Evolutionary conservation across 2,113 vertebrate species (phyloP).

Genomic region (Dasyornis broadbenti): DNA sequence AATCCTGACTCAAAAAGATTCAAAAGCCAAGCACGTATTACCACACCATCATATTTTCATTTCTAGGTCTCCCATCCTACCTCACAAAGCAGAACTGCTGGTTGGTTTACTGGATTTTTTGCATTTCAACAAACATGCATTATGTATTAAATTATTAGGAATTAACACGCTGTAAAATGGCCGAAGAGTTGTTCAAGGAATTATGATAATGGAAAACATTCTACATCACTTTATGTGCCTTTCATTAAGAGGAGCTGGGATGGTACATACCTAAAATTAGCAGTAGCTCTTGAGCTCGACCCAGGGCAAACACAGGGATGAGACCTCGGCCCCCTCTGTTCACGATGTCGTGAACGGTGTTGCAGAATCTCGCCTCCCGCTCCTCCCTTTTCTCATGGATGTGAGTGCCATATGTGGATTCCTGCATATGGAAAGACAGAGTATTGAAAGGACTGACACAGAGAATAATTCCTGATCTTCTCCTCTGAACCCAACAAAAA

Average conservation of each 20-base stretch:
- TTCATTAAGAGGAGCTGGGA: neutral
- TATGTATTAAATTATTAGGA: neutral
- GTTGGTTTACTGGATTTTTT: neutral
- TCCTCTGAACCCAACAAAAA: neutral
- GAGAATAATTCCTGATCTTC: neutral
- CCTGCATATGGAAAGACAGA: slow-evolving; percentile 55
- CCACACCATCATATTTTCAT: neutral
- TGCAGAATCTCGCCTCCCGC: slow-evolving; percentile 93
- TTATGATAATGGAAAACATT: neutral
- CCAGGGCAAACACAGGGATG: slow-evolving; percentile 94
- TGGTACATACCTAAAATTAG: slow-evolving; percentile 85
- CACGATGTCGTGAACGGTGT: slow-evolving; percentile 95
- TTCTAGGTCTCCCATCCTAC: neutral
- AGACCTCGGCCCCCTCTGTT: slow-evolving; percentile 93
- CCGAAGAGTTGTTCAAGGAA: neutral
- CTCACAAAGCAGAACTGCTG: neutral
- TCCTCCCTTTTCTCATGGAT: slow-evolving; percentile 97
- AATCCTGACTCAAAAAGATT: neutral
- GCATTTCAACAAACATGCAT: neutral
- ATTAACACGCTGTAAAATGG: neutral
- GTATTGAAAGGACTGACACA: neutral
- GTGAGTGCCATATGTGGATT: slow-evolving; percentile 95
- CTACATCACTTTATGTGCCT: neutral
- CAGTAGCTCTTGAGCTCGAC: slow-evolving; percentile 93
- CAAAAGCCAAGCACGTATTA: neutral